Evolutionary conservation across 2,113 vertebrate species (phyloP), one percentile per base, ranked within the genome.

Genomic region (Isurus oxyrinchus): DNA sequence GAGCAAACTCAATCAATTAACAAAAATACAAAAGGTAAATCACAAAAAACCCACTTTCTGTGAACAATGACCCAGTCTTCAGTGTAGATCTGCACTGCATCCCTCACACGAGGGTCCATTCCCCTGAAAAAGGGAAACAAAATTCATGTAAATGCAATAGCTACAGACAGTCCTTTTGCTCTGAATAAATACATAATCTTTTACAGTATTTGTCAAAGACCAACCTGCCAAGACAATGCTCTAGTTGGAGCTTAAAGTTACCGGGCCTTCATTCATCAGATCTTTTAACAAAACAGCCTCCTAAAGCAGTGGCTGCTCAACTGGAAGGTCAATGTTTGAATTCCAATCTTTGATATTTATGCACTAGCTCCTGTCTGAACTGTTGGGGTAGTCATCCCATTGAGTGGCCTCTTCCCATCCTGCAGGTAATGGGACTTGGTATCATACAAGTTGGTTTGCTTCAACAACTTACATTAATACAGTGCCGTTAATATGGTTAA

Each of bases 41-140:
- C 35, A 63, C 16, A 63, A 79, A 76, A 81, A 94, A 98, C 98
- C 97, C 97, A 99, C 99, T 98, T 99, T 97, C 99, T 98, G 63
- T 98, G 98, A 96, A 98, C 98, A 66, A 99, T 98, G 96, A 99
- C 98, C 99, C 99, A 99, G 97, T 99, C 98, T 96, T 99, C 98
- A 0, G 98, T 98, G 97, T 99, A 99, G 97, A 98, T 98, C 44
- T 98, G 98, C 96, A 99, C 97, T 0, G 98, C 98, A 25, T 99
- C 98, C 96, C 98, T 98, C 97, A 98, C 99, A 96, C 98, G 98
- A 84, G 98, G 97, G 96, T 99, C 99, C 97, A 99, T 96, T n/a
- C 98, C 98, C 86, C 99, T 99, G 97, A 96, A 94, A 94, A 87
- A 96, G 21, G 35, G 11, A 25, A 84, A 4, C 49, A 7, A 55